Percentiles rank a stretch among this genome's conserved stretches.
Conservation (phyloP, 2,888 invertebrate species). For the Seira ritae region DNA sequence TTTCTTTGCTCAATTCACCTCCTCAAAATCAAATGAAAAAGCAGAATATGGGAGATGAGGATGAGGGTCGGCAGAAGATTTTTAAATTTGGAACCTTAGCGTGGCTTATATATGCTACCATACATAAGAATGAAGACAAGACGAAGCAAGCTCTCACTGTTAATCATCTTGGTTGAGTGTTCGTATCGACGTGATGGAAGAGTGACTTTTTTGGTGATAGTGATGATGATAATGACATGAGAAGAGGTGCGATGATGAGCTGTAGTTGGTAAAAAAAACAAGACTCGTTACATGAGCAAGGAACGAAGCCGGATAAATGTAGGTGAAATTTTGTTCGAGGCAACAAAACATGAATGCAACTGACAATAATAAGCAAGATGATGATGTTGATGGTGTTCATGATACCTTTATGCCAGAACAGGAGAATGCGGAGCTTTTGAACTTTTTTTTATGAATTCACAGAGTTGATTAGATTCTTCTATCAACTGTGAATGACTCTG, state of each 20-base stretch:
- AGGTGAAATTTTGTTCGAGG: slow-evolving; percentile 48
- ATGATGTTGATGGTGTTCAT: neutral
- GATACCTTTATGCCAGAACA: neutral
- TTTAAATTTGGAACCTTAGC: too few species aligned
- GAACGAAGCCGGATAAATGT: slow-evolving; percentile 56
- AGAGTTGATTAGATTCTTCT: slow-evolving; percentile 10
- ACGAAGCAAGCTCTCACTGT: too few species aligned
- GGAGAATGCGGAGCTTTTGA: slow-evolving; percentile 24
- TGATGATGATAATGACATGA: slow-evolving; percentile 45
- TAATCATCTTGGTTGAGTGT: too few species aligned
- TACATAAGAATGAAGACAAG: too few species aligned
- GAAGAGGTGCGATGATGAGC: slow-evolving; percentile 49
- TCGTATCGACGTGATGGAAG: neutral
- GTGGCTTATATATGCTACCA: too few species aligned
- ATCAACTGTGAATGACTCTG: slow-evolving; percentile 52
- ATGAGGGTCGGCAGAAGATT: too few species aligned
- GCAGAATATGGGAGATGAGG: too few species aligned
- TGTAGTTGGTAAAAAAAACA: slow-evolving; percentile 13
- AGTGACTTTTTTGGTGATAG: slow-evolving; percentile 5
- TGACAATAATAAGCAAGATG: slow-evolving; percentile 15
- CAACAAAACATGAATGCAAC: slow-evolving; percentile 5
- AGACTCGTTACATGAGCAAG: slow-evolving; percentile 22
- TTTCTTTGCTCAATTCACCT: too few species aligned
- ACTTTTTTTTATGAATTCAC: slow-evolving; percentile 31
- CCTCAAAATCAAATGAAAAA: too few species aligned